Base-by-base conservation (phyloP, 2,888 invertebrate genomes). In the Orthosia gothica region DNA sequence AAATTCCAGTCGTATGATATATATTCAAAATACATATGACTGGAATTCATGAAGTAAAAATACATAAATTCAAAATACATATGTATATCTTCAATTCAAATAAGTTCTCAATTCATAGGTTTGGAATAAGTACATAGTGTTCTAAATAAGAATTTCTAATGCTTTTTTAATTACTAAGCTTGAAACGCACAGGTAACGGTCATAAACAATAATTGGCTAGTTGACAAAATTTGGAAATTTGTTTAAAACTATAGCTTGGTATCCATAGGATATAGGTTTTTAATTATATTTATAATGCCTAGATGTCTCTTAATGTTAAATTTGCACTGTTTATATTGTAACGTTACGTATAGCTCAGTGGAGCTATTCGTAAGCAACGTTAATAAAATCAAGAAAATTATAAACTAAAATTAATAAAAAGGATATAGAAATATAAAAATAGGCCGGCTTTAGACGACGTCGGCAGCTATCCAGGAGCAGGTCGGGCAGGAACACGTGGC, bases 161-260 rank as follows among this genome's bases (percentile, higher is more conserved):
- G 59, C 69, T 69, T 69, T 69, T 69, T 69, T 69, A 52, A 61
- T 61, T 69, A 69, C 32, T 69, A 69, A 69, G 69, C 59, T 69
- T 69, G 69, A 69, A 69, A 69, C 50, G 59, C 61, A 68, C 68
- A 68, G 68, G 52, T 61, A 69, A 69, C 40, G 69, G 69, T 62
- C 61, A 61, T 69, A 68, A 58, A 55, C 45, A 69, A 69, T 69
- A 59, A 69, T 69, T 64, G 65, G 65, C 65, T 65, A 67, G 67
- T 67, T 67, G 57, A 47, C 47, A 57, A 67, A 67, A 55, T 58
- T 58, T 55, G 57, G 67, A 57, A 70, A 61, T 69, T 62, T 45
- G 62, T 54, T 54, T 20, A 54, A 54, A 26, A 54, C 20, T 58
- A 58, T 32, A 58, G 32, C 58, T 58, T 58, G 40, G 32, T 58